These are phyloP conservation scores for Lucifuga dentata DNA, from an alignment of 2,113 vertebrate species.

Conservation along the genomic window DNA sequence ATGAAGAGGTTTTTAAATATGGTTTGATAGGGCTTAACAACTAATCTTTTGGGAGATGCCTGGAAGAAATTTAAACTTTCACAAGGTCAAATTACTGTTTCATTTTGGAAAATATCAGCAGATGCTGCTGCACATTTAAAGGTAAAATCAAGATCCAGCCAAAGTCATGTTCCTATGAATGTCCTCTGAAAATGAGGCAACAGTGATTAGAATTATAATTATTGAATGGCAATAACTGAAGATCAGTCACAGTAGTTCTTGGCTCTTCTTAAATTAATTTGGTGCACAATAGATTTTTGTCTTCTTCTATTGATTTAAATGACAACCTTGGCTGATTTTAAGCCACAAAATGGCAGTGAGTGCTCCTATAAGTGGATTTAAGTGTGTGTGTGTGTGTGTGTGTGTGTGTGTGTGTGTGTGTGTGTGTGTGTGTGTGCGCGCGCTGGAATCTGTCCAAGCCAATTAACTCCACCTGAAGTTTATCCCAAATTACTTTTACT, in stretches of 20 bases:
- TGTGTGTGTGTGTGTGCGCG: no score
- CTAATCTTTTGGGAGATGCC: no score
- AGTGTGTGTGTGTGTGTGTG: neutral
- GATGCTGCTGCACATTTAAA: no score
- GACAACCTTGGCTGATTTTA: slow-evolving; percentile 5
- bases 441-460: no score
- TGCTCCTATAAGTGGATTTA: neutral
- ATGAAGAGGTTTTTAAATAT: no score
- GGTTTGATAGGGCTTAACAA: no score
- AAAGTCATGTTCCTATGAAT: slow-evolving; percentile 56
- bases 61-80: no score
- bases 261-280: slow-evolving; percentile 35
- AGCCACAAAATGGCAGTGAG: slow-evolving; percentile 7
- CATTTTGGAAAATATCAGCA: no score
- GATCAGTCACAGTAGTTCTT: neutral
- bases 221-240: no score
- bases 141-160: slow-evolving; percentile 1
- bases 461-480: neutral
- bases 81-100: no score
- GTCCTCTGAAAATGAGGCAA: slow-evolving; percentile 37
- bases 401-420: no score
- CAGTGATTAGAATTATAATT: slow-evolving; percentile 34
- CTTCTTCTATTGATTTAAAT: slow-evolving; percentile 22
- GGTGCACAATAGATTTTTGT: slow-evolving; percentile 23
- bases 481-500: neutral